Evolutionary conservation across 2,888 invertebrate genomes (phyloP).

Genomic region (Drosophila flavopinicola): DNA sequence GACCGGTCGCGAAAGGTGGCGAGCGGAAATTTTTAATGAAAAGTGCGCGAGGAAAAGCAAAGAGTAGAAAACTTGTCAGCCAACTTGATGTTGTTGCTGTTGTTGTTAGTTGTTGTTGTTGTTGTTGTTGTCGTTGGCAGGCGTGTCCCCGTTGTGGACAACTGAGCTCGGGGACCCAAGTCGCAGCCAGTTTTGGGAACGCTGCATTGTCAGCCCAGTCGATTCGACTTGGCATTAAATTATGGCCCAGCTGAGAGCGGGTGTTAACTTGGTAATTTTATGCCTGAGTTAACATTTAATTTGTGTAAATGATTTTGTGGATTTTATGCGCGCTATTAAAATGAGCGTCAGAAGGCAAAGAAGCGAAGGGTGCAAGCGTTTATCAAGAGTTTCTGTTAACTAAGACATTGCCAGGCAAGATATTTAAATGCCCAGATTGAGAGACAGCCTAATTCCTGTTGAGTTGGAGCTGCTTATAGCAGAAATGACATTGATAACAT

Average conservation of each 20-base stretch:
- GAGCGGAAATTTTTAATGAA: conserved; percentile 65
- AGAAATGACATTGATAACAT: not conserved
- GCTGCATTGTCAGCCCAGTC: conserved; percentile 42
- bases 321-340: conserved; percentile 77
- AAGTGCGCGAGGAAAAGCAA: conserved; percentile 59
- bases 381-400: not conserved
- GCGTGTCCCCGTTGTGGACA: conserved; percentile 24
- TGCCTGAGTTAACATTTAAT: conserved; percentile 80
- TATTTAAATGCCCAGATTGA: conserved; percentile 3
- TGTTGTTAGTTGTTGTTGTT: conserved; percentile 19
- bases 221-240: conserved; percentile 53
- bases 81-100: conserved; percentile 22
- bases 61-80: conserved; percentile 54
- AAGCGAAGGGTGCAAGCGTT: not conserved
- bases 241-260: conserved; percentile 54
- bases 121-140: conserved; percentile 18
- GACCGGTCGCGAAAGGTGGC: conserved; percentile 18
- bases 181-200: conserved; percentile 16
- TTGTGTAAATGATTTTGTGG: conserved; percentile 78
- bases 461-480: conserved; percentile 53
- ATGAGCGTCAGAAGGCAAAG: conserved; percentile 15
- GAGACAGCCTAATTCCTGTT: conserved; percentile 62
- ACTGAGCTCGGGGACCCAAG: conserved; percentile 13
- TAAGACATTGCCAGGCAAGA: conserved; percentile 2
- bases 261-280: conserved; percentile 83